phyloP scores from a whole-genome alignment of 2,797 vertebrate genomes.

The Microcaecilia unicolor region DNA sequence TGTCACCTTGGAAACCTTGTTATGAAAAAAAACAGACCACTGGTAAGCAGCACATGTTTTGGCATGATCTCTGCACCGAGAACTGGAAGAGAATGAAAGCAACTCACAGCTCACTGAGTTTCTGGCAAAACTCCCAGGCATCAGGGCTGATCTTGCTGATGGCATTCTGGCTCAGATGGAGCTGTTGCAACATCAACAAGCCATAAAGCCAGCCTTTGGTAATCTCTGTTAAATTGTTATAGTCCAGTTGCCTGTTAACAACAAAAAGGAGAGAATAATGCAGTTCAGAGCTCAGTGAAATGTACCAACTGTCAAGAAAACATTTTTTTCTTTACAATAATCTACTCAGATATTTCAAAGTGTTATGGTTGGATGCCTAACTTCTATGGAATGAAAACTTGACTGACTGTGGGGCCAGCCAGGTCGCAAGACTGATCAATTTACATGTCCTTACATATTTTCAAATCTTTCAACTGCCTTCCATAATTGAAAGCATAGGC shows the following conservation, averaged over 20 bases:
- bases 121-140: conserved; percentile 97
- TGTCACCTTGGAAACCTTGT: conserved; percentile 45
- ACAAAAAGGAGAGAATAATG: conserved; percentile 15
- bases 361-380: no score
- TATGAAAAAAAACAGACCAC: conserved; percentile 44
- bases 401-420: not conserved
- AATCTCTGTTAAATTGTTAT: conserved; percentile 92
- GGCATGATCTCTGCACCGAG: conserved; percentile 40
- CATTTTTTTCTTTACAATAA: no score
- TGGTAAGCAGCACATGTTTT: conserved; percentile 51
- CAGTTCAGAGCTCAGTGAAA: conserved; percentile 4
- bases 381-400: no score
- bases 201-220: conserved; percentile 97
- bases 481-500: not conserved
- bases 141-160: conserved; percentile 84
- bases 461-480: not conserved
- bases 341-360: no score
- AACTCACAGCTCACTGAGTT: conserved; percentile 90
- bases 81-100: conserved; percentile 47
- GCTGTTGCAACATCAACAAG: conserved; percentile 81
- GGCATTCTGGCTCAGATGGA: conserved; percentile 88
- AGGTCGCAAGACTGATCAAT: not conserved
- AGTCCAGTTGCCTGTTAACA: conserved; percentile 78
- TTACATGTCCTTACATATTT: not conserved
- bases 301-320: no score